Evolutionary conservation across 2,113 vertebrate genomes (phyloP).

Genomic region (Trematocara stigmaticum): DNA sequence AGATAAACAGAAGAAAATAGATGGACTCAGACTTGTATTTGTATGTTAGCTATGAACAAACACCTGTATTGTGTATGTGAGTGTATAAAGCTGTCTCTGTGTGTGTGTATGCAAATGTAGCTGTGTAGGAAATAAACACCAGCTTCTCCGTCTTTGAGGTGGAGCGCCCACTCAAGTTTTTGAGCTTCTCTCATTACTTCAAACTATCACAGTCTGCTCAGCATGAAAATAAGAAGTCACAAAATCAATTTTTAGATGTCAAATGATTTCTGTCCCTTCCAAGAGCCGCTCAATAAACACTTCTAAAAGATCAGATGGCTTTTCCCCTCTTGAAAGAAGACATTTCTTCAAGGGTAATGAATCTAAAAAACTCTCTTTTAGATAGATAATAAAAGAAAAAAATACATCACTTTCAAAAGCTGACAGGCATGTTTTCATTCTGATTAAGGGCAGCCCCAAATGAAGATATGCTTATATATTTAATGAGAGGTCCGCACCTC

Average conservation of each 20-base stretch:
- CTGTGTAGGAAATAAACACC: background rate
- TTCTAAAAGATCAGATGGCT: background rate
- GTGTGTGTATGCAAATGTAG: background rate
- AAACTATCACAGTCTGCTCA: background rate
- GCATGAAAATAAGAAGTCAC: background rate
- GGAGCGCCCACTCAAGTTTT: background rate
- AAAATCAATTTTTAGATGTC: constrained; percentile 1
- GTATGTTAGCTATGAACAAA: background rate
- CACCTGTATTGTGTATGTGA: background rate
- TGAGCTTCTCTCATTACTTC: background rate
- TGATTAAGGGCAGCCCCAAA: background rate
- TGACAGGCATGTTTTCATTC: background rate
- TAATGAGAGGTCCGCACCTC: background rate
- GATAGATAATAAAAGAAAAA: background rate
- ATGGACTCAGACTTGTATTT: background rate
- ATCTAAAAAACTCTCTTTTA: background rate
- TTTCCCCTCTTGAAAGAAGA: background rate
- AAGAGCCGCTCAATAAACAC: constrained; percentile 1
- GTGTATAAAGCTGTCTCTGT: background rate
- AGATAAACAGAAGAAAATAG: background rate
- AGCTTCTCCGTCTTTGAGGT: background rate
- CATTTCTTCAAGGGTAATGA: background rate
- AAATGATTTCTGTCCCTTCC: background rate
- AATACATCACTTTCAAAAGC: background rate
- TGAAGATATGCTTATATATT: background rate